Evolutionary conservation across 2,888 invertebrate species (phyloP).

Genomic region (Ariolimax columbianus): DNA sequence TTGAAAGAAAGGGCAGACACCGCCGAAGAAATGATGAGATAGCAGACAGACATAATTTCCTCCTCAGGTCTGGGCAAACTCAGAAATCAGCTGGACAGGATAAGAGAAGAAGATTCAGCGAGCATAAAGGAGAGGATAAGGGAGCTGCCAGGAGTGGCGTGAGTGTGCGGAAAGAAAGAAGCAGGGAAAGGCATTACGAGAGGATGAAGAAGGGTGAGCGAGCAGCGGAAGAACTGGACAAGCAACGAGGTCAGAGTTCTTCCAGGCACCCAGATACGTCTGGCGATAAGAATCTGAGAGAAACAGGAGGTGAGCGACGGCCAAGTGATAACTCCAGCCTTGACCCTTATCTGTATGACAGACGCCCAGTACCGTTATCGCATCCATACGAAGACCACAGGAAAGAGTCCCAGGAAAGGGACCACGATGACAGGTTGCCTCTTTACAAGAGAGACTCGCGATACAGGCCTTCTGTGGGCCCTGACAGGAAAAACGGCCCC

Average conservation of each 20-base stretch:
- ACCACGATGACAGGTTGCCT: not conserved
- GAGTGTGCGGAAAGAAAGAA: conserved; percentile 12
- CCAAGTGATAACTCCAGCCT: not conserved
- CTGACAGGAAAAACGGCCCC: conserved; percentile 5
- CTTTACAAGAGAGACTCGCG: conserved; percentile 12
- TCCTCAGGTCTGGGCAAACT: not conserved
- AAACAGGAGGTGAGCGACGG: not conserved
- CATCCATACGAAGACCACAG: not conserved
- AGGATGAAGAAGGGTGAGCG: not conserved
- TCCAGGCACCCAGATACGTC: not conserved
- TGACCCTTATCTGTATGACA: not conserved
- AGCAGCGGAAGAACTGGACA: not conserved
- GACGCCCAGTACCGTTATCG: not conserved
- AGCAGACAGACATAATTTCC: not conserved
- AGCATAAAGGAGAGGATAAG: conserved; percentile 1
- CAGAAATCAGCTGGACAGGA: not conserved
- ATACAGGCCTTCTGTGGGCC: not conserved
- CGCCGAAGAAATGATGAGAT: not conserved
- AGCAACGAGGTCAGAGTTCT: not conserved
- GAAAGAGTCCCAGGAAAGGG: not conserved
- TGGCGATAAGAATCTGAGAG: not conserved
- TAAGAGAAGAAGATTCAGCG: not conserved
- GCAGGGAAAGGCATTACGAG: not conserved
- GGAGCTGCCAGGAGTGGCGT: not conserved
- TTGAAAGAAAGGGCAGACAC: conserved; percentile 25